Evolutionary conservation across 2,888 invertebrate genomes (phyloP).

Genomic region (Endomychus coccineus): DNA sequence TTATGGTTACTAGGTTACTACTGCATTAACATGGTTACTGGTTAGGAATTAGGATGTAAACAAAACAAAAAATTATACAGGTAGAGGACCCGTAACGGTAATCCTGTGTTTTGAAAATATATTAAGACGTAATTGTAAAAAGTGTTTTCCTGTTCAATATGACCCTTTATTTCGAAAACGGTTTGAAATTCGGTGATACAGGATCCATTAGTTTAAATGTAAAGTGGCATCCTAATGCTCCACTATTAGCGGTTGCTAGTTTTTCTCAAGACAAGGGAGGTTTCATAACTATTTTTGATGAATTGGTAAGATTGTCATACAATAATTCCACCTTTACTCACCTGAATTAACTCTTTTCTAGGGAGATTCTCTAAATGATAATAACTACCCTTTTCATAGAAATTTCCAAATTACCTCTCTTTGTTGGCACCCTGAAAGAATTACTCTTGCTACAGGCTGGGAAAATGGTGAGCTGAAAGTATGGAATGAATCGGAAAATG

Average conservation of each 20-base stretch:
- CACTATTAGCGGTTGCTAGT: slow-evolving; percentile 77
- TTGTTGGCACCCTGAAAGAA: slow-evolving; percentile 84
- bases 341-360: slow-evolving; percentile 34
- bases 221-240: slow-evolving; percentile 74
- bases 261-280: slow-evolving; percentile 85
- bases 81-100: no score
- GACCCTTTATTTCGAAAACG: slow-evolving; percentile 79
- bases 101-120: no score
- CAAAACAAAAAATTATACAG: no score
- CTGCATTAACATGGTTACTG: no score
- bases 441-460: slow-evolving; percentile 81
- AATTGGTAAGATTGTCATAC: slow-evolving; percentile 54
- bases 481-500: slow-evolving; percentile 64
- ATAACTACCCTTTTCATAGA: slow-evolving; percentile 66
- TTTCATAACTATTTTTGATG: slow-evolving; percentile 79
- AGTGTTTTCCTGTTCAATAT: no score
- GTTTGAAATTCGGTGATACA: slow-evolving; percentile 66
- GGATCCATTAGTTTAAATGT: slow-evolving; percentile 75
- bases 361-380: slow-evolving; percentile 68
- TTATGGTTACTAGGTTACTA: no score
- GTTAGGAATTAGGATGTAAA: no score
- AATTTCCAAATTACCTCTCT: slow-evolving; percentile 75
- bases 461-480: slow-evolving; percentile 85
- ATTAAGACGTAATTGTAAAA: no score
- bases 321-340: not conserved